These are phyloP conservation scores for Pomatorhinus ruficollis DNA, from an alignment of 2,113 vertebrate genomes.

Conservation along the genomic window DNA sequence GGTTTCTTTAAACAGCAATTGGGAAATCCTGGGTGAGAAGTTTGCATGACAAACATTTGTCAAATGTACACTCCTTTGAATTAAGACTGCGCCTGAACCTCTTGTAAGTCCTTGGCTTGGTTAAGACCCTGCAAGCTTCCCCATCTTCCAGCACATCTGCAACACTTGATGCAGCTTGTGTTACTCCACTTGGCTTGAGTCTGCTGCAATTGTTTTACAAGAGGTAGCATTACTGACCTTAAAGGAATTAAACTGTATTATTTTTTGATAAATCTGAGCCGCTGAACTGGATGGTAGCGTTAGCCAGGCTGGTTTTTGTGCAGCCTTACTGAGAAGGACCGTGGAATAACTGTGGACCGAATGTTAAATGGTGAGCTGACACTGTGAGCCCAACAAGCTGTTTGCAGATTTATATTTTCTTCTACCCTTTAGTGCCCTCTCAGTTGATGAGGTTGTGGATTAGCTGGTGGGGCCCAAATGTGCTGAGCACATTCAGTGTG, in stretches of 20 bases:
- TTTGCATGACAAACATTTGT: neutral
- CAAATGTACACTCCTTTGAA: neutral
- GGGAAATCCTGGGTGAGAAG: neutral
- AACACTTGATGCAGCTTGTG: accelerated
- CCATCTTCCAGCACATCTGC: neutral
- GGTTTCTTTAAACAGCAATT: neutral
- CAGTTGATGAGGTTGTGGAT: neutral
- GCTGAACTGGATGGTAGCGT: neutral
- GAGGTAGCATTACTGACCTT: neutral
- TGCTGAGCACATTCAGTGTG: neutral
- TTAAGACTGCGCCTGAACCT: neutral
- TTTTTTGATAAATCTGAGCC: neutral
- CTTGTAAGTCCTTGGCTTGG: neutral
- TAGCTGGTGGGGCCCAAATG: neutral
- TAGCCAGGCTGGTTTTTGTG: neutral
- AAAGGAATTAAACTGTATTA: neutral
- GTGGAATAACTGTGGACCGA: accelerated
- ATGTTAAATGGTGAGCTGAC: neutral
- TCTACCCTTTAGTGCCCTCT: neutral
- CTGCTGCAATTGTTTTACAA: neutral
- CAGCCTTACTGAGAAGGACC: neutral
- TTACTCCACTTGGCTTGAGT: neutral
- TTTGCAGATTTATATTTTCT: neutral
- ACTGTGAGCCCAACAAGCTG: neutral
- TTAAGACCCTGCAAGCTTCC: neutral